These are phyloP conservation scores for Hydrophis major DNA, from an alignment of 2,797 vertebrate species.

Conservation along the genomic window DNA sequence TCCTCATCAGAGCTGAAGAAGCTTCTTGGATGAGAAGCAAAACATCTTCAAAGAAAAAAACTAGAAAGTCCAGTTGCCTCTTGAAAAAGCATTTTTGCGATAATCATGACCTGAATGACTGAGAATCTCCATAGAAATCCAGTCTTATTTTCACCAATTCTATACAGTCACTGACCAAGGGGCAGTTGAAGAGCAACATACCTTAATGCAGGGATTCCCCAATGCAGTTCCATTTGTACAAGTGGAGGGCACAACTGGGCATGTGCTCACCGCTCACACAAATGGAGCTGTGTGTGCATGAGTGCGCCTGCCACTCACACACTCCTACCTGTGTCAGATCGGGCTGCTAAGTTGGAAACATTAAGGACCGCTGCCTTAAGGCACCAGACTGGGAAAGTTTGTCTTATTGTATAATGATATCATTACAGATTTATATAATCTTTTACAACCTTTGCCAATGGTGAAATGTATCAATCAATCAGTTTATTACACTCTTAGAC, in stretches of 20 bases:
- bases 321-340: fast-evolving
- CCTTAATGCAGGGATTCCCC: background rate
- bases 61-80: no score
- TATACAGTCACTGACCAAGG: background rate
- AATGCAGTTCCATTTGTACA: background rate
- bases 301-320: background rate
- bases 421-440: background rate
- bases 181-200: background rate
- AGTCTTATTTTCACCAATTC: background rate
- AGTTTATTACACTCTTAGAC: background rate
- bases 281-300: background rate
- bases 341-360: background rate
- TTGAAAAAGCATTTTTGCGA: no score
- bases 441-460: background rate
- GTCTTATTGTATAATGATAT: background rate
- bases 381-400: background rate
- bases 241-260: no score
- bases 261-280: background rate
- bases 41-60: no score
- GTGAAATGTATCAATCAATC: background rate
- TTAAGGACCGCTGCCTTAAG: background rate
- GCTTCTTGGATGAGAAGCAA: no score
- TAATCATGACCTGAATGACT: no score
- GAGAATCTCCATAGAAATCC: background rate
- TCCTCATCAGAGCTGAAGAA: no score